Evolutionary conservation across 2,888 invertebrate species (phyloP), one percentile per base, ranked within the genome.

Genomic region (Orchestes rusci): DNA sequence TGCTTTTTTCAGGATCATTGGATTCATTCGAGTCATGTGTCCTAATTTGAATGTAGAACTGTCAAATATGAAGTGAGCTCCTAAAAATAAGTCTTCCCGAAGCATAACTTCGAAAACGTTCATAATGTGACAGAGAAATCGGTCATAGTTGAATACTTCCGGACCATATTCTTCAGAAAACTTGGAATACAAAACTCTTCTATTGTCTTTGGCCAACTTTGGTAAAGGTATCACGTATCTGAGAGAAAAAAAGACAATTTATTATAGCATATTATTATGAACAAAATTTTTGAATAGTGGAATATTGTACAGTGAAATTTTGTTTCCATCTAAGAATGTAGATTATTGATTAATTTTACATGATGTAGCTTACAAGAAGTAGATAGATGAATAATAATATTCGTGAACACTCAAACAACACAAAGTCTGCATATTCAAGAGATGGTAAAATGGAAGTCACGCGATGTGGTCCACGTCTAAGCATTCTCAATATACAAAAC

Each of bases 41-140:
- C 47, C 47, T 19, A 51, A 31, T 18, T 42, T 43, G 2, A 53
- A 16, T 15, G 43, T 34, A 12, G 43, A 43, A 8, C 37, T 39
- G 28, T 50, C 53, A n/a, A 44, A 41, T 2, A 54, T 43, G 13
- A 47, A 38, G 30, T 43, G 39, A n/a, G 31, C 27, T 3, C 51
- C 47, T 7, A 50, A 30, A 2, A 28, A 38, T 2, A 44, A 3
- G 27, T 46, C 48, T 32, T 53, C 50, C 13, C 48, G 42, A 12
- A 51, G 32, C 10, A 48, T 10, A n/a, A 53, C 23, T 38, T 54
- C 53, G 18, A 35, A 38, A 8, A 43, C 16, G 20, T 53, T 54
- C 12, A 48, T 17, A 2, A 39, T 32, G 15, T 45, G 43, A 5
- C 31, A 19, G 18, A 39, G 7, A 12, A 16, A 31, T 10, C 30